phyloP scores from a whole-genome alignment of 2,888 invertebrate species.

The Dorcus hopei region DNA sequence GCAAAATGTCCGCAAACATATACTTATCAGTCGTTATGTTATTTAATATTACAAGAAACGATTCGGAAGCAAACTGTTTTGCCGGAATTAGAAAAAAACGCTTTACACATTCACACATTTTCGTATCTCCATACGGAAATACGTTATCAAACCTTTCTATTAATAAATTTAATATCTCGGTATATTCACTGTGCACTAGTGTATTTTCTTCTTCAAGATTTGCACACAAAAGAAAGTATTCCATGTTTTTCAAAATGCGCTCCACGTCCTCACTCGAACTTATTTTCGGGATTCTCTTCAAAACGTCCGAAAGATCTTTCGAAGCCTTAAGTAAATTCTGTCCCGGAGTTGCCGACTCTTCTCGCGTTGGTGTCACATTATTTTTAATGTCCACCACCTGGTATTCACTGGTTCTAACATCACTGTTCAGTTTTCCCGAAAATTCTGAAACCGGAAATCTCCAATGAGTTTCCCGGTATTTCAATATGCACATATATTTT shows the following conservation, averaged over 20 bases:
- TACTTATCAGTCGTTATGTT: slow-evolving; percentile 49
- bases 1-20: slow-evolving; percentile 48
- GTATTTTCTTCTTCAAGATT: not conserved
- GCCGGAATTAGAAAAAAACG: slow-evolving; percentile 57
- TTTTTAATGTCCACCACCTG: not conserved
- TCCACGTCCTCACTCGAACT: slow-evolving; percentile 10
- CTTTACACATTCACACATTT: slow-evolving; percentile 48
- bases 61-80: slow-evolving; percentile 50
- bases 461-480: slow-evolving; percentile 45
- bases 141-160: slow-evolving; percentile 53
- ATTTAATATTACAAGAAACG: slow-evolving; percentile 50
- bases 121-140: slow-evolving; percentile 55
- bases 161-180: slow-evolving; percentile 53
- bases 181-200: slow-evolving; percentile 41
- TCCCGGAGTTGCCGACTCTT: not conserved
- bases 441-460: slow-evolving; percentile 45
- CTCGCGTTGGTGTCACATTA: not conserved
- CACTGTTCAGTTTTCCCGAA: slow-evolving; percentile 1
- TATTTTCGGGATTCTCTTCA: slow-evolving; percentile 8
- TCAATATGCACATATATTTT: not conserved
- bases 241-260: slow-evolving; percentile 8
- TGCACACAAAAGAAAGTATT: not conserved
- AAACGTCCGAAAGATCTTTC: not conserved
- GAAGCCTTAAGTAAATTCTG: not conserved
- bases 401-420: slow-evolving; percentile 6